A percentile compares a stretch with the other conserved stretches of the same genome.
Evolutionary conservation across 2,797 vertebrate species (phyloP).

Genomic region (Pipistrellus nathusii): DNA sequence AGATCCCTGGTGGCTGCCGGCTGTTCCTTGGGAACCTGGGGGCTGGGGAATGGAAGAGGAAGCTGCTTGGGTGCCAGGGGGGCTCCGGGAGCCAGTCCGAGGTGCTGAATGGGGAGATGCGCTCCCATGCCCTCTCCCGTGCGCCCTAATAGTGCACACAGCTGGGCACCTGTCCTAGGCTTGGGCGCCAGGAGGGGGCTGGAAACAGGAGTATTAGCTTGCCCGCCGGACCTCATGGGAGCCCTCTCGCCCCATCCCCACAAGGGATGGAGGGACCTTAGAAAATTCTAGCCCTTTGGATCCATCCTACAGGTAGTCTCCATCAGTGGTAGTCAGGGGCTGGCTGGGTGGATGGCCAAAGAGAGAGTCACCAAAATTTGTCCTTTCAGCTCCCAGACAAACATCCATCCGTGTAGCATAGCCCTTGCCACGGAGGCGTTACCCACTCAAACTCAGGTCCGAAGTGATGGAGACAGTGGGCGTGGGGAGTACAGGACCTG

Average conservation of each 20-base stretch:
- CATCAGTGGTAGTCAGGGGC: neutral
- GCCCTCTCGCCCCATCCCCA: slow-evolving; percentile 22
- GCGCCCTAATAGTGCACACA: neutral
- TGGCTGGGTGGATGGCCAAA: neutral
- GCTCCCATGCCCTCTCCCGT: neutral
- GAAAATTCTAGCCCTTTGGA: slow-evolving; percentile 8
- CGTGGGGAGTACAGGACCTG: neutral
- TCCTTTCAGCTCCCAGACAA: neutral
- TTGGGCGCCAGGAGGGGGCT: neutral
- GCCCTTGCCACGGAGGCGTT: slow-evolving; percentile 15
- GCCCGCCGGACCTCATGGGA: neutral
- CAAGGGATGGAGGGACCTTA: slow-evolving; percentile 29
- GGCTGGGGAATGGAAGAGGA: neutral
- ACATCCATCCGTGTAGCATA: slow-evolving; percentile 51
- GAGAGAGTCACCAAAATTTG: neutral
- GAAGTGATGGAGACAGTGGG: neutral
- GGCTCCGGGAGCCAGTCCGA: neutral
- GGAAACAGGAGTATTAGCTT: neutral
- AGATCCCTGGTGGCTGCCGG: slow-evolving; percentile 32
- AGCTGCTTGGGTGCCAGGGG: neutral
- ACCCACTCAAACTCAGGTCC: neutral
- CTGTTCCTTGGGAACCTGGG: neutral
- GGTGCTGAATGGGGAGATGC: neutral
- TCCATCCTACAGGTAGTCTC: slow-evolving; percentile 35
- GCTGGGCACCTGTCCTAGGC: neutral